These are phyloP conservation scores for Bergia puertoricense DNA, from an alignment of 92 coral and sea anemone genomes.

Conservation along the genomic window DNA sequence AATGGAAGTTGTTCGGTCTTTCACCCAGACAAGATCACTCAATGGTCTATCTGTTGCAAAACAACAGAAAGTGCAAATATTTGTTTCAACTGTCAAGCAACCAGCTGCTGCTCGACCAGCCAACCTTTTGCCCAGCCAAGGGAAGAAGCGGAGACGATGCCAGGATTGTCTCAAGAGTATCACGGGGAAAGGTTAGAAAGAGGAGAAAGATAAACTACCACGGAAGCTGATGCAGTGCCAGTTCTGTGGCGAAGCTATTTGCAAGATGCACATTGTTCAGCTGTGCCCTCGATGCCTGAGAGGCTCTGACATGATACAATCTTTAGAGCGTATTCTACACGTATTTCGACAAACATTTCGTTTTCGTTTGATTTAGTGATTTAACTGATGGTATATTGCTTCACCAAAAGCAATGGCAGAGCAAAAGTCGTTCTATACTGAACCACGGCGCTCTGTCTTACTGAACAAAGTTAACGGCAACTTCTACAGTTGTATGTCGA, in stretches of 20 bases:
- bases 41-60: no score
- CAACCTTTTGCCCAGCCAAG: not conserved
- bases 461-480: constrained; percentile 26
- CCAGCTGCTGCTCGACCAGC: no score
- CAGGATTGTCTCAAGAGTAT: constrained; percentile 14
- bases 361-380: not conserved
- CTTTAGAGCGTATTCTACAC: not conserved
- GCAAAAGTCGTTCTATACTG: not conserved
- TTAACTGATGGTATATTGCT: constrained; percentile 5
- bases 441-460: constrained; percentile 2
- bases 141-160: not conserved
- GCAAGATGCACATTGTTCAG: constrained; percentile 26
- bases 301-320: constrained; percentile 18
- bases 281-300: constrained; percentile 14
- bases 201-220: not conserved
- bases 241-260: not conserved
- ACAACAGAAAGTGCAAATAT: not conserved
- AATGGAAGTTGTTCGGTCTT: no score
- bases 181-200: not conserved
- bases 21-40: no score
- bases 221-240: constrained; percentile 19
- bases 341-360: not conserved
- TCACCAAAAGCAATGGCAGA: constrained; percentile 9
- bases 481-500: constrained; percentile 12
- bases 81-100: not conserved